Evolutionary conservation across 2,888 invertebrate genomes (phyloP).

Genomic region (Ypsolopha scabrella): DNA sequence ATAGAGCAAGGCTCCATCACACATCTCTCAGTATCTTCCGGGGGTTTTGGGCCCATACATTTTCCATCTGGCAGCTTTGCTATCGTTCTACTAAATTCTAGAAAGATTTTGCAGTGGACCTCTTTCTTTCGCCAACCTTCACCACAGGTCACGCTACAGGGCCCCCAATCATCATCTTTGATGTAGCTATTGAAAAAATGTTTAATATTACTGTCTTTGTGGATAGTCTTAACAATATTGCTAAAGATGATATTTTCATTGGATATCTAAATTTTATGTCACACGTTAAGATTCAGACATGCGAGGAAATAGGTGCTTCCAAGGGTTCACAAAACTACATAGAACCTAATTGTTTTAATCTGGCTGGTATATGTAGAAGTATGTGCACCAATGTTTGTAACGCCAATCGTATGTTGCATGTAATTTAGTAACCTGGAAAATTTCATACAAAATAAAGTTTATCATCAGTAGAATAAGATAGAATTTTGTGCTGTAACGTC

Average conservation of each 20-base stretch:
- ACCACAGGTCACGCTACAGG: conserved; percentile 93
- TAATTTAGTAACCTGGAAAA: conserved; percentile 27
- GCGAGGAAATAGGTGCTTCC: not conserved
- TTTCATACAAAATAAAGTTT: conserved; percentile 9
- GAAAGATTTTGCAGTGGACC: conserved; percentile 94
- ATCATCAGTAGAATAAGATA: not conserved
- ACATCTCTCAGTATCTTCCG: conserved; percentile 85
- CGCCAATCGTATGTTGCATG: conserved; percentile 24
- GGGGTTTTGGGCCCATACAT: conserved; percentile 88
- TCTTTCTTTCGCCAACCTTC: conserved; percentile 87
- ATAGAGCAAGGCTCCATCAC: conserved; percentile 81
- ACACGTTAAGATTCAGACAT: not conserved
- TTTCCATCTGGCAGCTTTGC: conserved; percentile 89
- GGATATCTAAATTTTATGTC: not conserved
- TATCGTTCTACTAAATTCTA: conserved; percentile 91
- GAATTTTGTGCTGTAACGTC: not conserved
- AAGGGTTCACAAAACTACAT: not conserved
- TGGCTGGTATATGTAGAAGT: conserved; percentile 70
- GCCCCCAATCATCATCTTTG: conserved; percentile 89
- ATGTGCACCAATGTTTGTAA: conserved; percentile 56
- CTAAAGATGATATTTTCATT: not conserved
- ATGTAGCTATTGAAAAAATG: conserved; percentile 77
- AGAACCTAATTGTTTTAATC: conserved; percentile 12
- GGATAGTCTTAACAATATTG: too few relatives aligned
- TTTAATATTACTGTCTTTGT: too few relatives aligned